Evolutionary conservation across 2,113 vertebrate genomes (phyloP).

Genomic region (Pardalotus punctatus): DNA sequence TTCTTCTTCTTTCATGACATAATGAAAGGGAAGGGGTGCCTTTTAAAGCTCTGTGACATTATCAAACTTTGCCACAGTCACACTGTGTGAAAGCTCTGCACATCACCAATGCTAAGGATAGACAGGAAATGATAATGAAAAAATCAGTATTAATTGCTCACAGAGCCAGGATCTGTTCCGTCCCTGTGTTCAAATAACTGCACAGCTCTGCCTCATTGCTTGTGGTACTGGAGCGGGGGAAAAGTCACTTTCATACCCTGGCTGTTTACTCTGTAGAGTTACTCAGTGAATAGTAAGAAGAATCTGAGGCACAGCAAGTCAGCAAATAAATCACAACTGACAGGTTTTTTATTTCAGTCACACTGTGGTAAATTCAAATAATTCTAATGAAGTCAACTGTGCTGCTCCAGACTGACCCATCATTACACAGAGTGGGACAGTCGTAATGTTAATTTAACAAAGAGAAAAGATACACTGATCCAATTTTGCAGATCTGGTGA

Average conservation of each 20-base stretch:
- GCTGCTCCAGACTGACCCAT: not conserved
- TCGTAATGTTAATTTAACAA: rapidly evolving
- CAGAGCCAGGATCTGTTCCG: not conserved
- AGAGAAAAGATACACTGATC: not conserved
- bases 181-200: not conserved
- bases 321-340: not conserved
- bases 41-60: not conserved
- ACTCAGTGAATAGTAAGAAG: not conserved
- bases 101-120: not conserved
- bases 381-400: conserved; percentile 5
- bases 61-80: not conserved
- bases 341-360: conserved; percentile 14
- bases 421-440: not conserved
- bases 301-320: not conserved
- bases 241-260: not conserved
- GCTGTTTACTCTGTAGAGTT: not conserved
- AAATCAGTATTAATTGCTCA: not conserved
- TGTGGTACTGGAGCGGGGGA: not conserved
- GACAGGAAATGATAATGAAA: not conserved
- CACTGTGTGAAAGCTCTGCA: not conserved
- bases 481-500: not conserved
- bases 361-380: not conserved
- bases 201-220: not conserved
- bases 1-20: conserved; percentile 4
- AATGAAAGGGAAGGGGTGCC: not conserved